A percentile compares a stretch with the other conserved stretches of the same genome.
These are phyloP conservation scores for Eulemur coronatus DNA, from an alignment of 2,797 vertebrate species.

Conservation along the genomic window DNA sequence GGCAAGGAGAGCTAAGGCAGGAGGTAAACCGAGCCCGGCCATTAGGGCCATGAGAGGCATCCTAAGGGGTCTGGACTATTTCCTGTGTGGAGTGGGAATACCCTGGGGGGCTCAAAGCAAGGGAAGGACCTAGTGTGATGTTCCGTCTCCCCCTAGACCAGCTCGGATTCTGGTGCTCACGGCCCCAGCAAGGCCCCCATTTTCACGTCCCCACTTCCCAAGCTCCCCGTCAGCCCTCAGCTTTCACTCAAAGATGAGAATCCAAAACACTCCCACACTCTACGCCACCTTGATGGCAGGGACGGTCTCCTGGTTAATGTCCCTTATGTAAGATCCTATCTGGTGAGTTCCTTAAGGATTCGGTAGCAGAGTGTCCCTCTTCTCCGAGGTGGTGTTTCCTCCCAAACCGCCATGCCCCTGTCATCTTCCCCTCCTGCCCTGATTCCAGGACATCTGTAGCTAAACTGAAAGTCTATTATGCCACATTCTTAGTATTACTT, in stretches of 20 bases:
- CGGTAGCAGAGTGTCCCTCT: background rate
- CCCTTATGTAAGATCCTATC: accelerated
- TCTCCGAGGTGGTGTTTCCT: background rate
- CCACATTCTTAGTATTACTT: accelerated
- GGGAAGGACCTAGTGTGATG: background rate
- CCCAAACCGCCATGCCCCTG: background rate
- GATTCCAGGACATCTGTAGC: background rate
- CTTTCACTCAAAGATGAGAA: no score
- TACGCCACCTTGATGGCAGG: accelerated
- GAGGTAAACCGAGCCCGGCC: background rate
- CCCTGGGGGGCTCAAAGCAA: background rate
- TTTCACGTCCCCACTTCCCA: background rate
- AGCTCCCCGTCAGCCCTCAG: background rate
- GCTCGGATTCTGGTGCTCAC: accelerated
- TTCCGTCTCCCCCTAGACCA: background rate
- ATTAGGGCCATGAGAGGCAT: background rate
- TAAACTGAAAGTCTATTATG: background rate
- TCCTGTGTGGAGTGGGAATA: background rate
- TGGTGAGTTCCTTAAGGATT: accelerated
- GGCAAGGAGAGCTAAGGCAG: background rate
- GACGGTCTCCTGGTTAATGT: background rate
- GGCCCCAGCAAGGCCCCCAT: background rate
- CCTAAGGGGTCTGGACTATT: background rate
- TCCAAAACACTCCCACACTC: accelerated
- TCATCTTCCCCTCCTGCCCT: background rate